Base-by-base conservation (phyloP, 2,888 invertebrate genomes). In the Incurvaria masculella region DNA sequence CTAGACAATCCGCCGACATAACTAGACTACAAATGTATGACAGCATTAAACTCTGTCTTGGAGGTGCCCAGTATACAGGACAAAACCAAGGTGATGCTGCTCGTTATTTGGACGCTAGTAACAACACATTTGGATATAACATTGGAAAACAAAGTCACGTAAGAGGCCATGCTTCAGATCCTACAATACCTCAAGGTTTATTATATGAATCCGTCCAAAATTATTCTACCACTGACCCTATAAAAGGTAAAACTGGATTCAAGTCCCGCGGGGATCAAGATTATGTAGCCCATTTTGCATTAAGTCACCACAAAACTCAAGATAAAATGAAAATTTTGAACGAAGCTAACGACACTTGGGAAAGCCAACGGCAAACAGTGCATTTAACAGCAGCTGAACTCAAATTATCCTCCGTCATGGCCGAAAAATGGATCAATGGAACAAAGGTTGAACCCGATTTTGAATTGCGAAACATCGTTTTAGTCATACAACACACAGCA, bases 1-100 rank as follows among this genome's bases (percentile, higher is more conserved):
- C 21, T 1, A 47, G 43, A 38, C 47, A 47, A 43, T 18, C 33
- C 2, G 20, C 4, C n/a, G 42, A 47, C 33, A 47, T 47, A 20
- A 8, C 20, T 2, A 33, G 47, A 21, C 17, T 47, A 21, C 21
- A 47, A 21, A 43, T 47, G 19, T 42, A 48, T 17, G 41, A 44
- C 21, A 18, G 33, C 3, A 14, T 41, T 20, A 45, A 38, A 11
- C 18, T 48, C 3, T 21, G 21, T 19, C 11, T 44, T n/a, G 44
- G 48, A 10, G 44, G 44, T 1, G 48, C 41, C 2, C 14, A 48
- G 40, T 44, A 44, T 19, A 11, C 8, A 4, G 33, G 33, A 14
- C 8, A 33, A n/a, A 33, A 11, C 14, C 33, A 4, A 33, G 14
- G 14, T 3, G 11, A 33, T n/a, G 33, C 33, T 4, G 14, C 8